Base-by-base conservation (phyloP, 1,140 invertebrate genomes). In the Dendroctonus ponderosae region DNA sequence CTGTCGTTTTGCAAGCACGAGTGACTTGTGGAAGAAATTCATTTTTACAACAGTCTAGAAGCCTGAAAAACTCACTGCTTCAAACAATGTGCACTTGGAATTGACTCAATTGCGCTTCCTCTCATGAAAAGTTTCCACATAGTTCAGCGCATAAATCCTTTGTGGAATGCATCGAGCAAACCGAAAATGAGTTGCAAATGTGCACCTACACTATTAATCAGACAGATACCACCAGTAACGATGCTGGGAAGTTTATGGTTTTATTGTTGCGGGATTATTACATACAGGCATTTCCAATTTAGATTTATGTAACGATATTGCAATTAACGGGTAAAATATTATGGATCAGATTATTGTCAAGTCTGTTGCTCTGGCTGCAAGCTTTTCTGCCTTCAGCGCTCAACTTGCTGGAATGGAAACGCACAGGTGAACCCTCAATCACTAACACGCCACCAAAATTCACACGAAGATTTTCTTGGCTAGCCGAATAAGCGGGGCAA, bases 291-390 rank as follows among this genome's bases (percentile, higher is more conserved):
- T 67, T 67, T 67, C 66, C 66, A 67, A 67, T 67, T 67, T 62
- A 67, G 66, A 67, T 67, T 62, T 61, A 67, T 62, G 53, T 62
- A 67, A 67, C 66, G 66, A 67, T 67, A 67, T 39, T 39, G 64
- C 57, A 61, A 56, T 62, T 67, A 66, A 52, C 46, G 63, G 63
- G 63, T 59, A 50, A 66, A 66, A 58, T 58, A 66, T 66, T 66
- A 59, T 52, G 63, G 54, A 66, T 66, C 63, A 66, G 63, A 66
- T 66, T 66, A 66, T 66, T 66, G 63, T 66, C 63, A 66, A 59
- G 63, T 52, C 54, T 26, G 26, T 26, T 26, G 26, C 26, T 26
- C 1, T 26, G 26, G 26, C 26, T 26, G 26, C 3, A 26, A 26
- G 26, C 26, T 26, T 26, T 26, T 26, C 26, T 26, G 26, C 26